These are phyloP conservation scores for Syngnathus floridae DNA, from an alignment of 2,113 vertebrate species.

Conservation along the genomic window DNA sequence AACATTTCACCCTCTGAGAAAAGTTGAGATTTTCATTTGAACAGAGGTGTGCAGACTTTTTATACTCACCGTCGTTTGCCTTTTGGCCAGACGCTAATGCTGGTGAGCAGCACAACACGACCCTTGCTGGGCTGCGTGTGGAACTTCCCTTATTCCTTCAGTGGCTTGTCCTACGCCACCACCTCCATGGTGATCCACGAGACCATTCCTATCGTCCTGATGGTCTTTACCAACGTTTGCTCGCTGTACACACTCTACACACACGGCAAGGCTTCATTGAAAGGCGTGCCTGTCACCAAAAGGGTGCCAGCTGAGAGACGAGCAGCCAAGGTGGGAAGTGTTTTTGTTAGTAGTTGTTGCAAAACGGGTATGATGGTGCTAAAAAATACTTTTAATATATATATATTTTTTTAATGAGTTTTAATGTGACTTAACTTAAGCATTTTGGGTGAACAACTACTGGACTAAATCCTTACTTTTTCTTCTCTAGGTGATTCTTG, in stretches of 20 bases:
- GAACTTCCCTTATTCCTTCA: constrained; percentile 64
- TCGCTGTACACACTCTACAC: constrained; percentile 70
- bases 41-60: background rate
- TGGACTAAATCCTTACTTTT: background rate
- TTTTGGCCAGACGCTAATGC: constrained; percentile 63
- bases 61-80: background rate
- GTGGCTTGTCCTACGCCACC: constrained; percentile 66
- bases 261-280: constrained; percentile 38
- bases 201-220: constrained; percentile 67
- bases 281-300: constrained; percentile 39
- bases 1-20: background rate
- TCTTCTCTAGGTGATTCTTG: constrained; percentile 66
- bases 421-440: background rate
- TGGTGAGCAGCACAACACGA: constrained; percentile 72
- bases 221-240: constrained; percentile 67
- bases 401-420: background rate
- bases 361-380: no score
- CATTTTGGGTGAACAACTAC: background rate
- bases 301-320: constrained; percentile 67
- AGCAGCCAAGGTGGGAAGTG: constrained; percentile 68
- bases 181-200: constrained; percentile 75
- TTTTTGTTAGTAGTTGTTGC: background rate
- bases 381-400: background rate
- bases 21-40: background rate
- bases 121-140: constrained; percentile 75